phyloP scores from a whole-genome alignment of 2,797 vertebrate genomes.

The Myotis myotis region DNA sequence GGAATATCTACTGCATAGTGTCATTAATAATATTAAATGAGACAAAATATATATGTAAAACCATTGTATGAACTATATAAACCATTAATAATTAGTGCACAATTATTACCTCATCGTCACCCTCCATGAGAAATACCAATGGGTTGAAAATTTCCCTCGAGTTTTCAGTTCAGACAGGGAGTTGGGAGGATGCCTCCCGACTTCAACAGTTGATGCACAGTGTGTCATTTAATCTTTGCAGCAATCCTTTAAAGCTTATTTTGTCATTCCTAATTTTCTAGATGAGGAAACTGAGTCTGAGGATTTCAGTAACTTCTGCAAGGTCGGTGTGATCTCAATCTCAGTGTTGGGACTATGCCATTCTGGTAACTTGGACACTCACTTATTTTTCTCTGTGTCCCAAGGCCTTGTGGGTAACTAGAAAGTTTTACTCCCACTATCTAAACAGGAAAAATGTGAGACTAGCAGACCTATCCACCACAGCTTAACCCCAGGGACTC shows the following conservation, averaged over 20 bases:
- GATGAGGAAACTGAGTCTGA: neutral
- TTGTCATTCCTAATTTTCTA: constrained; percentile 11
- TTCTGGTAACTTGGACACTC: neutral
- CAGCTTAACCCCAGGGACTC: neutral
- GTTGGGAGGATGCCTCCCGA: neutral
- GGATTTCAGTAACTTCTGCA: constrained; percentile 1
- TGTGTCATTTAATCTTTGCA: neutral
- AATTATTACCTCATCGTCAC: neutral
- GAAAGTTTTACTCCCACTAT: neutral
- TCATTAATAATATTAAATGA: neutral
- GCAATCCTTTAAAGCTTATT: neutral
- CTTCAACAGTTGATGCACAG: neutral
- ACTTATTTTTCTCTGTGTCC: neutral
- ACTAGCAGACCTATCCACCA: neutral
- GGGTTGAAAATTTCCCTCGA: neutral
- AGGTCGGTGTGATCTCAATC: neutral
- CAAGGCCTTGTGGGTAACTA: neutral
- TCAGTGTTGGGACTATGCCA: neutral
- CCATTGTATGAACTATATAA: neutral
- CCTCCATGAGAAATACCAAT: neutral
- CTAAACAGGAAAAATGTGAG: neutral
- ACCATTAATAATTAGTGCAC: neutral
- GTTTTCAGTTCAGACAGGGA: neutral
- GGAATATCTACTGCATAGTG: neutral
- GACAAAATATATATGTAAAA: neutral